phyloP scores from a whole-genome alignment of 2,113 vertebrate species.

The Zootoca vivipara region DNA sequence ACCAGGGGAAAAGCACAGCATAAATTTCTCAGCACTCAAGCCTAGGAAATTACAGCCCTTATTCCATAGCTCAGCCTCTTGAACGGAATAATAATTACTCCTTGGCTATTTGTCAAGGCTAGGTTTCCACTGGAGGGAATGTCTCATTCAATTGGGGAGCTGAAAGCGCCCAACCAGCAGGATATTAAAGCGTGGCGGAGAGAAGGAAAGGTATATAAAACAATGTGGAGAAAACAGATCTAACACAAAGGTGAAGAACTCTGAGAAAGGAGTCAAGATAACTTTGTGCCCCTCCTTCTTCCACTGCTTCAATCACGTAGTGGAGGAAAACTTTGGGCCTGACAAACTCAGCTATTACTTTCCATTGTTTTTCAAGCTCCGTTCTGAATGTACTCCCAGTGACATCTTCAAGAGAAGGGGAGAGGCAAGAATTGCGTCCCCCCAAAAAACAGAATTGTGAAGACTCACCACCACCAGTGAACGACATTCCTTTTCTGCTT shows the following conservation, averaged over 20 bases:
- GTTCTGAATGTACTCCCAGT: background rate
- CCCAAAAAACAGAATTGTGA: background rate
- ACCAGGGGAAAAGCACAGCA: conserved; percentile 58
- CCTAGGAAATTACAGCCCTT: conserved; percentile 72
- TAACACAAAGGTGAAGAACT: conserved; percentile 47
- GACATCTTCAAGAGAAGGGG: background rate
- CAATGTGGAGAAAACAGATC: conserved; percentile 47
- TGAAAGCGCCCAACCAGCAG: conserved; percentile 67
- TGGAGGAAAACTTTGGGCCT: background rate
- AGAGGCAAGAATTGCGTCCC: background rate
- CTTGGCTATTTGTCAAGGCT: conserved; percentile 78
- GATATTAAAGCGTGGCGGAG: conserved; percentile 74
- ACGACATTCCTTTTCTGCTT: no score
- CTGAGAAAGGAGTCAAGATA: background rate
- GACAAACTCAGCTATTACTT: background rate
- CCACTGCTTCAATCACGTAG: background rate
- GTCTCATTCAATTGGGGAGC: conserved; percentile 71
- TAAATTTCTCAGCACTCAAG: conserved; percentile 74
- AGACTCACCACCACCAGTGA: no score
- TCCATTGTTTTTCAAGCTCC: background rate
- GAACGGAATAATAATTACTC: conserved; percentile 80
- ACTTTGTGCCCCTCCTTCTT: background rate
- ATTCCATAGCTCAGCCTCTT: conserved; percentile 70
- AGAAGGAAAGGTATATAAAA: conserved; percentile 45
- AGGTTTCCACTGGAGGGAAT: conserved; percentile 68